These are phyloP conservation scores for Gryllus bimaculatus DNA, from an alignment of 1,140 invertebrate species.

Conservation along the genomic window DNA sequence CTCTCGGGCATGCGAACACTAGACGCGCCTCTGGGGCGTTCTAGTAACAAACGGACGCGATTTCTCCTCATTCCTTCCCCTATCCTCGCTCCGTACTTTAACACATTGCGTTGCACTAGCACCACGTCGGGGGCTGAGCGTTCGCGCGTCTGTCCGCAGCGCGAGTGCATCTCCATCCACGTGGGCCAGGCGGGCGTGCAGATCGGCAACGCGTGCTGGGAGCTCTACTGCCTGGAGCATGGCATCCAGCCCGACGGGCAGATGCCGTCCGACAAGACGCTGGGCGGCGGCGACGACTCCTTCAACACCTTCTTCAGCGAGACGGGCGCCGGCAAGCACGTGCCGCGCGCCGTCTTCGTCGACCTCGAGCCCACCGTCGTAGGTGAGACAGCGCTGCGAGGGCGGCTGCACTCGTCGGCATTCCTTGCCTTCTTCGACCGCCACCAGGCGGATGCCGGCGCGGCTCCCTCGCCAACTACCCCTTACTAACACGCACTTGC, in stretches of 20 bases:
- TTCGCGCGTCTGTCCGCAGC: constrained; percentile 34
- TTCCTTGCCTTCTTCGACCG: too few species aligned
- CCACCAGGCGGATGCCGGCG: too few species aligned
- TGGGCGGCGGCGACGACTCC: constrained; percentile 65
- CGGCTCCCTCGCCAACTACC: too few species aligned
- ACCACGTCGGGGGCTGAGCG: too few species aligned
- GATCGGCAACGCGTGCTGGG: constrained; percentile 79
- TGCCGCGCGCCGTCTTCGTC: constrained; percentile 57
- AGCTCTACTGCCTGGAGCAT: constrained; percentile 82
- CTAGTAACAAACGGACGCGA: too few species aligned
- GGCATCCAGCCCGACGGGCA: constrained; percentile 81
- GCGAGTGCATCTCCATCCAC: constrained; percentile 80
- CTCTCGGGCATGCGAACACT: too few species aligned
- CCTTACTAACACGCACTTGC: too few species aligned
- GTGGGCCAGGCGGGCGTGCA: constrained; percentile 84
- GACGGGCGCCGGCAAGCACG: constrained; percentile 78
- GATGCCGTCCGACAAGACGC: constrained; percentile 53
- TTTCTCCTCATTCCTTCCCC: too few species aligned
- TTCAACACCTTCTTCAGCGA: constrained; percentile 88
- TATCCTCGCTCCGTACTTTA: too few species aligned
- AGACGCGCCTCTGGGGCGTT: too few species aligned
- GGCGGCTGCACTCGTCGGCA: too few species aligned
- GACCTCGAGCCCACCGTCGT: constrained; percentile 69
- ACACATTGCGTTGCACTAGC: too few species aligned
- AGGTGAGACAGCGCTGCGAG: constrained; percentile 29